A percentile compares a stretch with the other conserved stretches of the same genome.
These are phyloP conservation scores for Rhodophaea formosa DNA, from an alignment of 2,888 invertebrate species.

Conservation along the genomic window DNA sequence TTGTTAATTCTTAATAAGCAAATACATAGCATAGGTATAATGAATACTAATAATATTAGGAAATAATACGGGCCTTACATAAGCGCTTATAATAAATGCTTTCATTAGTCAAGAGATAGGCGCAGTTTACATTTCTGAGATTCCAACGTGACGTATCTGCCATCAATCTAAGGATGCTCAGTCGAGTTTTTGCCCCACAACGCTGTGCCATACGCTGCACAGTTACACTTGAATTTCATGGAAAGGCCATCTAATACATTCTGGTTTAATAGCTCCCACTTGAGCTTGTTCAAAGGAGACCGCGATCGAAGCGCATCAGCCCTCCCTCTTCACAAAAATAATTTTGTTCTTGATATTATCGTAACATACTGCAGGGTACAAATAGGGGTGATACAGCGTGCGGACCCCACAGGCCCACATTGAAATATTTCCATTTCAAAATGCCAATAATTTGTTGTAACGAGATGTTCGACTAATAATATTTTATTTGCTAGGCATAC, in stretches of 20 bases:
- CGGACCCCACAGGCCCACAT: slow-evolving; percentile 1
- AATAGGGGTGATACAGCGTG: slow-evolving; percentile 7
- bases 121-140: slow-evolving; percentile 5
- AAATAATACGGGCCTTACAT: neutral
- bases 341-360: slow-evolving; percentile 32
- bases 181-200: slow-evolving; percentile 25
- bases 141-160: slow-evolving; percentile 1
- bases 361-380: slow-evolving; percentile 15
- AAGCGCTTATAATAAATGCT: too few species aligned
- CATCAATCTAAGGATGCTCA: slow-evolving; percentile 24
- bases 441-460: neutral
- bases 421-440: neutral
- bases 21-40: too few species aligned
- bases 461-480: neutral
- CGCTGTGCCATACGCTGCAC: slow-evolving; percentile 19
- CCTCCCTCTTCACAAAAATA: slow-evolving; percentile 31
- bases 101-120: neutral
- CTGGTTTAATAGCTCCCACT: slow-evolving; percentile 44
- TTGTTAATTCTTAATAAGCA: too few species aligned
- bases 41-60: neutral
- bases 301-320: slow-evolving; percentile 41
- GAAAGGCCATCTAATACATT: slow-evolving; percentile 54
- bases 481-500: too few species aligned
- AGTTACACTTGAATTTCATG: slow-evolving; percentile 46
- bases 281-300: slow-evolving; percentile 48